Percentiles rank a stretch among this genome's conserved stretches.
phyloP scores from a whole-genome alignment of 2,888 invertebrate species.

The Tanypteryx hageni region DNA sequence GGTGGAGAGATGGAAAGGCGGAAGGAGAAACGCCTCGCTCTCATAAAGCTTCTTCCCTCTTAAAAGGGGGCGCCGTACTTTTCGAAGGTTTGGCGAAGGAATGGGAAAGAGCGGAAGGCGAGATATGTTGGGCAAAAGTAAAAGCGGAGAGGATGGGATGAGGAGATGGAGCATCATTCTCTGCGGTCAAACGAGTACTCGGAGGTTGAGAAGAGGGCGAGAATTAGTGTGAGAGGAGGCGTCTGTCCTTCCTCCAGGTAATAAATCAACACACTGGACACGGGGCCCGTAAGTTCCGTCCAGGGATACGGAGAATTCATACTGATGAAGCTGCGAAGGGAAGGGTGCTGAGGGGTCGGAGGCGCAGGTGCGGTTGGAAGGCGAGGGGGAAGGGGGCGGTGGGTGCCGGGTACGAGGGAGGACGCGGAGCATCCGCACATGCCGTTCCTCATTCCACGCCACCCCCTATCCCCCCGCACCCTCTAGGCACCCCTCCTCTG shows the following conservation, averaged over 20 bases:
- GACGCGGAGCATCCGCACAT: neutral
- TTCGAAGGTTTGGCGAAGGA: too few species aligned
- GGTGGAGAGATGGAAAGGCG: too few species aligned
- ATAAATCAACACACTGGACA: slow-evolving; percentile 23
- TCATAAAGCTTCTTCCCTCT: too few species aligned
- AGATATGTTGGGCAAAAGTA: too few species aligned
- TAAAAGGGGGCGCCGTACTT: too few species aligned
- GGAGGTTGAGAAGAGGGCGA: neutral
- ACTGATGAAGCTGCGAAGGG: neutral
- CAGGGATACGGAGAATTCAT: slow-evolving; percentile 13
- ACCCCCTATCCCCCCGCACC: neutral
- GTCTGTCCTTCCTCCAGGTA: slow-evolving; percentile 16
- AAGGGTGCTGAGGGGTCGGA: neutral
- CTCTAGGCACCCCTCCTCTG: neutral
- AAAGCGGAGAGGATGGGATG: too few species aligned
- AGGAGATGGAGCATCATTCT: too few species aligned
- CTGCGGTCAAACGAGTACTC: too few species aligned
- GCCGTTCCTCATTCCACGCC: neutral
- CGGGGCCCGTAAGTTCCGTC: neutral
- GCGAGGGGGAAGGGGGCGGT: neutral
- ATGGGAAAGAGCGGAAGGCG: too few species aligned
- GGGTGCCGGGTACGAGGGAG: neutral
- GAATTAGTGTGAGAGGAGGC: neutral
- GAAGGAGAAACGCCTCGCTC: too few species aligned
- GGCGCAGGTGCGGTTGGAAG: neutral